Percentiles rank a stretch among this genome's conserved stretches.
These are phyloP conservation scores for Sisor rabdophorus DNA, from an alignment of 2,113 vertebrate species.

Conservation along the genomic window DNA sequence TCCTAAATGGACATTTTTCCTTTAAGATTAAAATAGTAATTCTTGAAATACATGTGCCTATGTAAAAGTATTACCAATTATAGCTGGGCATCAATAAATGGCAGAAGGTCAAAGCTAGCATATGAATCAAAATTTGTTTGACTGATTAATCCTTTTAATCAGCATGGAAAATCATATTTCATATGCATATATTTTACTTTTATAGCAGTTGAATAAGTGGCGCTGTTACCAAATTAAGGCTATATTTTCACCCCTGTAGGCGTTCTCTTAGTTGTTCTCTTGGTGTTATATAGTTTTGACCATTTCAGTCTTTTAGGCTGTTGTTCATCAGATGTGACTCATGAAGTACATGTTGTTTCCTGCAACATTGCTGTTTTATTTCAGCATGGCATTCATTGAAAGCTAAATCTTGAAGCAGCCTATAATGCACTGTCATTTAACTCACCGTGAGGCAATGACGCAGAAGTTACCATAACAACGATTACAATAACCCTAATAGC, in stretches of 20 bases:
- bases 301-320: neutral
- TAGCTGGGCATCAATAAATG: neutral
- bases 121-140: neutral
- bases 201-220: neutral
- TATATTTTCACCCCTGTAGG: too few relatives aligned
- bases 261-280: too few relatives aligned
- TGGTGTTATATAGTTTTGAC: neutral
- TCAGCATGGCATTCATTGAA: constrained; percentile 2
- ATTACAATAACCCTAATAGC: too few relatives aligned
- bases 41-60: neutral
- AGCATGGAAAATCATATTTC: neutral
- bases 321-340: constrained; percentile 17
- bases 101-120: neutral
- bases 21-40: neutral
- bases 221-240: too few relatives aligned
- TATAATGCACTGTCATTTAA: constrained; percentile 28
- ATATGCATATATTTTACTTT: neutral
- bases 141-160: neutral
- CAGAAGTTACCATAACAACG: constrained; percentile 25
- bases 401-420: constrained; percentile 16
- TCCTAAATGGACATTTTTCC: neutral
- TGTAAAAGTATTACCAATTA: neutral
- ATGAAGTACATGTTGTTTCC: neutral
- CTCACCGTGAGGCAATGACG: constrained; percentile 5
- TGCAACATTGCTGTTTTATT: neutral